Evolutionary conservation across 2,888 invertebrate species (phyloP), one percentile per base, ranked within the genome.

Genomic region (Acrocyrtus sp.): DNA sequence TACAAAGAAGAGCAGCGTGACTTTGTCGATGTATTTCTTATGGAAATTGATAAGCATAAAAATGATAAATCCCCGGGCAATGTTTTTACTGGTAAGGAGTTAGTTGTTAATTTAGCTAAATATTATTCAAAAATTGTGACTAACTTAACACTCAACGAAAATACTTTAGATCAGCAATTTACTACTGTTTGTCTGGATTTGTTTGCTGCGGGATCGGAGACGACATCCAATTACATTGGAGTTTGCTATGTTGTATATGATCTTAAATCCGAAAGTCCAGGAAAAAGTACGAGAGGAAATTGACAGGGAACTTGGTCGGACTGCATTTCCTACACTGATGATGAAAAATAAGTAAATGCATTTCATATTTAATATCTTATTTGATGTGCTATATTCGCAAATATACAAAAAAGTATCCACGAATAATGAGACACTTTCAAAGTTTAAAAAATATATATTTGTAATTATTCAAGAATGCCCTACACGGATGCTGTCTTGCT

Each of bases 261-360:
- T 81, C 6, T 67, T 79, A 2, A 66, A 81, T 74, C 82, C 82
- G 2, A 74, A 82, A 8, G 74, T 82, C 2, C 82, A 82, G 65
- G 60, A 67, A 26, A 79, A 78, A 62, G 76, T 83, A 0, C 81
- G 81, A 17, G 74, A 78, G 4, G 83, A 83, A 70, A 81, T 83
- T 45, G 83, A 83, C 50, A 53, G 72, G 17, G 80, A 82, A 12
- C 58, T 83, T 0, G 83, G 83, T 1, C 62, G 73, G 4, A 79
- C 79, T 41, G 41, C 72, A 57, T 60, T 68, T 29, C 76, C 77
- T n/a, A 66, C 66, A 6, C 51, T 73, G 6, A 50, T 51, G 17
- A 75, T 75, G 57, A 77, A 60, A 57, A 43, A 50, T 21, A 66
- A 65, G 77, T 77, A 29, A 22, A 21, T 12, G 2, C 24, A 48